Base-by-base conservation (phyloP, 2,888 invertebrate genomes). In the Tinea semifulvella region DNA sequence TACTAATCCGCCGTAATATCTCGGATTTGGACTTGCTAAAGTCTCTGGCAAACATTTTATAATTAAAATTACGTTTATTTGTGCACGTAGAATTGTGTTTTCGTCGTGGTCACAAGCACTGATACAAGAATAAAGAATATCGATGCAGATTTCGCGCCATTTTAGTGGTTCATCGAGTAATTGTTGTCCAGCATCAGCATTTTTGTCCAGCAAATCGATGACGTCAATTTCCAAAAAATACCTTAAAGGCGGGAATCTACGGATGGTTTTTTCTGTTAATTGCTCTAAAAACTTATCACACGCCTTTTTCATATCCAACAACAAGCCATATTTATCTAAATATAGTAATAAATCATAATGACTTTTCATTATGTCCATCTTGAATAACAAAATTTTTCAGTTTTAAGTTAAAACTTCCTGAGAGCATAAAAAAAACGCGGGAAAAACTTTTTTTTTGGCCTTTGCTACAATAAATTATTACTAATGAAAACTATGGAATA, bases 201-300 rank as follows among this genome's bases (percentile, higher is more conserved):
- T 63, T 27, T 47, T 42, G 36, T 79, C 60, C 10, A 66, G 46
- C 49, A 77, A 54, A 46, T 73, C 61, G 61, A 79, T 73, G 6
- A 72, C 56, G 49, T 80, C 74, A 45, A 80, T 52, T 52, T 72
- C 60, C 27, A 73, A 47, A 44, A 61, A 47, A 50, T 56, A 67
- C 48, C 74, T 57, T 19, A 75, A 50, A 44, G 79, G 72, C 43
- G 73, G 73, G 53, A 70, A 77, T 53, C 69, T 75, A 38, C 49
- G 49, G 28, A 56, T 18, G 2, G 52, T 56, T 48, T 65, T 66
- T 26, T 65, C 63, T 44, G 58, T 55, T 27, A 68, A 48, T 49
- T 60, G 52, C 47, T 61, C 52, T 45, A 67, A 47, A 50, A 68
- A 79, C 43, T 52, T 48, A 49, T 60, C 55, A 49, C 73, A 70